A percentile compares a stretch with the other conserved stretches of the same genome.
Evolutionary conservation across 2,888 invertebrate genomes (phyloP).

Genomic region (Caenorhabditis sp.): DNA sequence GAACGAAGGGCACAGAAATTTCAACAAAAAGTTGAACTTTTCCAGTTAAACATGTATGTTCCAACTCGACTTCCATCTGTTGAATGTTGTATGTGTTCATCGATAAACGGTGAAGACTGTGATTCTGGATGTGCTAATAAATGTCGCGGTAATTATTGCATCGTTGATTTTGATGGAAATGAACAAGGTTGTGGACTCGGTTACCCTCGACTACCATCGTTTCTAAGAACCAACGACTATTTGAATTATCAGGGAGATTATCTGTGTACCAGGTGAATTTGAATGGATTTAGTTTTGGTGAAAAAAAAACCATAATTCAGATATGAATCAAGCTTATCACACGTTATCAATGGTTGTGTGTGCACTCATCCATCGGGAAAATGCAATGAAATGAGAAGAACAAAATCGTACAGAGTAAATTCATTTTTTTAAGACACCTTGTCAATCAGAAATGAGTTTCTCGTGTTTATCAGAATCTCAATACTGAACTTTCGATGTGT

Average conservation of each 20-base stretch:
- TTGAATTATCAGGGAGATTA: slow-evolving; percentile 58
- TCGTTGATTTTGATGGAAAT: slow-evolving; percentile 68
- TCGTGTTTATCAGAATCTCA: too few relatives aligned
- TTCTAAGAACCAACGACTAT: slow-evolving; percentile 65
- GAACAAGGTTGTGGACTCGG: slow-evolving; percentile 70
- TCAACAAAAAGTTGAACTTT: neutral
- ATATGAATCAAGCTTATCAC: slow-evolving; percentile 61
- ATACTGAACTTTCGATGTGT: too few relatives aligned
- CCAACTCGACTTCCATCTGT: slow-evolving; percentile 63
- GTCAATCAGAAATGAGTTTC: too few relatives aligned
- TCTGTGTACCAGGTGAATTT: slow-evolving; percentile 59
- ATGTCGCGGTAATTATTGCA: slow-evolving; percentile 69
- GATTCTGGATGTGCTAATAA: slow-evolving; percentile 56
- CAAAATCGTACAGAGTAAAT: slow-evolving; percentile 56
- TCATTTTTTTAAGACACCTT: neutral
- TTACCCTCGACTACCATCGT: slow-evolving; percentile 64
- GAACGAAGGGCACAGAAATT: too few relatives aligned
- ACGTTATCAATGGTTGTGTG: slow-evolving; percentile 67
- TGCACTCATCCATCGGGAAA: slow-evolving; percentile 66
- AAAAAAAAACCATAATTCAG: slow-evolving; percentile 35
- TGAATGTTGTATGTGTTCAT: slow-evolving; percentile 69
- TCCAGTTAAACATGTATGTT: slow-evolving; percentile 62
- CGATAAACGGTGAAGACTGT: slow-evolving; percentile 63
- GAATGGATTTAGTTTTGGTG: too few relatives aligned
- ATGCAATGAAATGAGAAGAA: slow-evolving; percentile 64